These are phyloP conservation scores for Thera obeliscata DNA, from an alignment of 2,888 invertebrate genomes.

Conservation along the genomic window DNA sequence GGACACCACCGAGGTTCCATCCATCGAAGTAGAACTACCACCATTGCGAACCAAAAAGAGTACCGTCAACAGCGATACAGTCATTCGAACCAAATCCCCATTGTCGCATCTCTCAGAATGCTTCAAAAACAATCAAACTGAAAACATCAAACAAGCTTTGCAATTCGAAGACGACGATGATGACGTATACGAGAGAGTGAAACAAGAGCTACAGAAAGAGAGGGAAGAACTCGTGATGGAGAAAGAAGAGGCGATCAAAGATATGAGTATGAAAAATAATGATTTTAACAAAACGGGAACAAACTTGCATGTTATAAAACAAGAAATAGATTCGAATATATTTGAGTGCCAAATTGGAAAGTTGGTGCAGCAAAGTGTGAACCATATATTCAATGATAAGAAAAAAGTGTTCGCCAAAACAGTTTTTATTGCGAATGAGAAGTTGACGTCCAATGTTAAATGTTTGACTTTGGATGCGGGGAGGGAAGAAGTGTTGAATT, in stretches of 20 bases:
- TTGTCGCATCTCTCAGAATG: conserved; percentile 50
- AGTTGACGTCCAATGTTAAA: conserved; percentile 50
- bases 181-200: conserved; percentile 41
- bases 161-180: conserved; percentile 41
- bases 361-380: conserved; percentile 73
- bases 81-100: conserved; percentile 50
- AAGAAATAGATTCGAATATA: conserved; percentile 44
- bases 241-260: conserved; percentile 2
- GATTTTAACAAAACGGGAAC: background rate
- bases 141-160: conserved; percentile 32
- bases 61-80: conserved; percentile 42
- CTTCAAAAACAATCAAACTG: conserved; percentile 42
- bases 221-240: conserved; percentile 21
- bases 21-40: conserved; percentile 47
- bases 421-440: conserved; percentile 65
- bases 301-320: conserved; percentile 3
- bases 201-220: conserved; percentile 33
- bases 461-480: conserved; percentile 46
- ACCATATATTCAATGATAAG: conserved; percentile 71
- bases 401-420: conserved; percentile 73
- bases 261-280: conserved; percentile 4
- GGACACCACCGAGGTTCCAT: conserved; percentile 63
- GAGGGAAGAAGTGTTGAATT: conserved; percentile 60
- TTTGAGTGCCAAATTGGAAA: conserved; percentile 77
- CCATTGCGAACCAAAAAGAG: conserved; percentile 33